phyloP scores from a whole-genome alignment of 2,888 invertebrate species.

The Catocala sponsa region DNA sequence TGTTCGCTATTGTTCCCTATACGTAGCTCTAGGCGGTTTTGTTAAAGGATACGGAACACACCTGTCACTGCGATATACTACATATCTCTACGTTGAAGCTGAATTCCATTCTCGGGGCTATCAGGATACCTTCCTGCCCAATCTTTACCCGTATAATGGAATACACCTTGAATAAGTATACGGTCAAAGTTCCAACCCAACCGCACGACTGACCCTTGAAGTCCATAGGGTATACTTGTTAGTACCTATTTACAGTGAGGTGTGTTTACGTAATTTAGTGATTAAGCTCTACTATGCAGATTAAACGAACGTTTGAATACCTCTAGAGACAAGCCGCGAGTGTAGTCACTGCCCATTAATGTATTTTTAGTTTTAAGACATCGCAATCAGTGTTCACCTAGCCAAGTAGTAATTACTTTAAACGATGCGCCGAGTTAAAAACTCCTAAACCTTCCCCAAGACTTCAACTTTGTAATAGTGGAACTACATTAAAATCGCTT shows the following conservation, averaged over 20 bases:
- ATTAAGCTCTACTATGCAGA: conserved; percentile 23
- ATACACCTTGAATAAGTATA: conserved; percentile 2
- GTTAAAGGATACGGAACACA: conserved; percentile 15
- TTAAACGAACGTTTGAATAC: conserved; percentile 45
- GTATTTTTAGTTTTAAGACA: conserved; percentile 3
- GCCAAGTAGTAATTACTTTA: conserved; percentile 2
- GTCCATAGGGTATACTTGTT: conserved; percentile 33
- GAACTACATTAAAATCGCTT: conserved; percentile 19
- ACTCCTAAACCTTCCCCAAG: neutral
- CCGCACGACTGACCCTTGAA: conserved; percentile 31
- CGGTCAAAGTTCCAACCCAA: conserved; percentile 34
- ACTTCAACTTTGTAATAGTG: conserved; percentile 16
- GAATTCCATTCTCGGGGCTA: conserved; percentile 16
- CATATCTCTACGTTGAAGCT: conserved; percentile 1
- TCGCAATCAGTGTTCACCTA: conserved; percentile 2
- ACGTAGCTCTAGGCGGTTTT: conserved; percentile 16
- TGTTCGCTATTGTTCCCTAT: conserved; percentile 26
- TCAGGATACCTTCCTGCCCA: conserved; percentile 4
- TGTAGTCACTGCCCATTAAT: neutral
- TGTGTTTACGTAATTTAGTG: conserved; percentile 45
- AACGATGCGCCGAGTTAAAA: conserved; percentile 4
- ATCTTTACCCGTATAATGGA: conserved; percentile 8
- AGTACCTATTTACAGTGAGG: conserved; percentile 31
- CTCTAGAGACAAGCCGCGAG: conserved; percentile 2
- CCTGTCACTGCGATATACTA: conserved; percentile 11